These are phyloP conservation scores for Hydractinia echinata DNA, from an alignment of 30 jellyfish, hydroid and myxozoan genomes.

Conservation along the genomic window DNA sequence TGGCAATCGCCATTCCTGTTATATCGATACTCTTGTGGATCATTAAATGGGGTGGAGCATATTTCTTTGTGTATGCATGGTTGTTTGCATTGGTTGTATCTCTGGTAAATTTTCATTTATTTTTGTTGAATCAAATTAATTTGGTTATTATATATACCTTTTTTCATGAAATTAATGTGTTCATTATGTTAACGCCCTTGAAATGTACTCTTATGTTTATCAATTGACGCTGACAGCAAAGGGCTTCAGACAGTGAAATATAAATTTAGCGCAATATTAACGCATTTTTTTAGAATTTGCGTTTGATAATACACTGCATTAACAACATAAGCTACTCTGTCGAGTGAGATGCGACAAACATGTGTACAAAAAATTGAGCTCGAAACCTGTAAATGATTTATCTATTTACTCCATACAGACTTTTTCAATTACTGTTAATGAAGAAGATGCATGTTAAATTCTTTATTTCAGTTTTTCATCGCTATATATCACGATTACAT, in stretches of 20 bases:
- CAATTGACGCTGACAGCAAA: no score
- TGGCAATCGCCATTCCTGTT: slow-evolving; percentile 57
- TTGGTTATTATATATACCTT: background rate
- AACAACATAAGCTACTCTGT: no score
- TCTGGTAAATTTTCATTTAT: slow-evolving; percentile 46
- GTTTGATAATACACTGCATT: no score
- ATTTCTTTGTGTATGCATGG: slow-evolving; percentile 82
- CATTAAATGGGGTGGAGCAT: slow-evolving; percentile 82
- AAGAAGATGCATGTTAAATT: background rate
- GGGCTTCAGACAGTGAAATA: no score
- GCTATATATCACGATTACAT: slow-evolving; percentile 95
- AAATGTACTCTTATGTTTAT: background rate
- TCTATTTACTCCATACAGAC: no score
- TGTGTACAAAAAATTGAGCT: no score
- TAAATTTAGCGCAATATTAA: no score
- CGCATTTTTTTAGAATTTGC: no score
- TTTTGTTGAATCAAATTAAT: background rate
- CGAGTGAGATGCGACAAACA: no score
- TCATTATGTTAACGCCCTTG: background rate
- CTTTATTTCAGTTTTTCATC: slow-evolving; percentile 63
- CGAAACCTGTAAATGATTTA: no score
- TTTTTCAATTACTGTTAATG: no score
- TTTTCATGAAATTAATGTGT: background rate
- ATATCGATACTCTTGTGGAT: slow-evolving; percentile 73
- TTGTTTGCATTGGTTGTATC: slow-evolving; percentile 59